Conservation (phyloP, 2,888 invertebrate species). For the Hypomecis punctinalis region DNA sequence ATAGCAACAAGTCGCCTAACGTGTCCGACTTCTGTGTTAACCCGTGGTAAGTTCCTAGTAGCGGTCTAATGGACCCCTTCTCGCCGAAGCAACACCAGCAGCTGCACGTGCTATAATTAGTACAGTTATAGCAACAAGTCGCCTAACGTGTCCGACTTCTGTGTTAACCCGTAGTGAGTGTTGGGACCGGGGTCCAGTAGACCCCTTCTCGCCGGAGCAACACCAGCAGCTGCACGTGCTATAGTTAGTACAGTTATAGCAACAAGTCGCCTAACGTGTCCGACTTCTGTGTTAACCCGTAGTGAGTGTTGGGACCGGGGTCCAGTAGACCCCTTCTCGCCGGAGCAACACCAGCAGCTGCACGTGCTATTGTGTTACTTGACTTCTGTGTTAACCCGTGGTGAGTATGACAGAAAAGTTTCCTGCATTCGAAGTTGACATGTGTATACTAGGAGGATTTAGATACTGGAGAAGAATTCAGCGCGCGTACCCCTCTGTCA, state of each 20-base stretch:
- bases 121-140: constrained; percentile 93
- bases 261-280: constrained; percentile 91
- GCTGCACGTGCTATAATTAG: constrained; percentile 93
- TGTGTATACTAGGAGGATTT: too few relatives aligned
- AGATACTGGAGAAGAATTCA: too few relatives aligned
- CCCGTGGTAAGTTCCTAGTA: constrained; percentile 93
- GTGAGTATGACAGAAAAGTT: too few relatives aligned
- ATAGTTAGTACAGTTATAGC: constrained; percentile 94
- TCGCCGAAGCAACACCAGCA: constrained; percentile 94
- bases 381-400: constrained; percentile 96
- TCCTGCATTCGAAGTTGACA: too few relatives aligned
- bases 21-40: constrained; percentile 95
- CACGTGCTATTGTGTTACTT: constrained; percentile 93
- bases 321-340: constrained; percentile 89
- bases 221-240: constrained; percentile 95
- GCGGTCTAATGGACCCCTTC: constrained; percentile 86
- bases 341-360: constrained; percentile 93
- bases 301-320: constrained; percentile 81
- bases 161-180: constrained; percentile 93
- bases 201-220: constrained; percentile 91
- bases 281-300: constrained; percentile 95
- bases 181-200: constrained; percentile 58
- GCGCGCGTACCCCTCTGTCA: too few relatives aligned
- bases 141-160: constrained; percentile 92
- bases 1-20: constrained; percentile 89